Percentiles rank a stretch among this genome's conserved stretches.
phyloP scores from a whole-genome alignment of 2,113 vertebrate genomes.

The Ramphastos sulfuratus region DNA sequence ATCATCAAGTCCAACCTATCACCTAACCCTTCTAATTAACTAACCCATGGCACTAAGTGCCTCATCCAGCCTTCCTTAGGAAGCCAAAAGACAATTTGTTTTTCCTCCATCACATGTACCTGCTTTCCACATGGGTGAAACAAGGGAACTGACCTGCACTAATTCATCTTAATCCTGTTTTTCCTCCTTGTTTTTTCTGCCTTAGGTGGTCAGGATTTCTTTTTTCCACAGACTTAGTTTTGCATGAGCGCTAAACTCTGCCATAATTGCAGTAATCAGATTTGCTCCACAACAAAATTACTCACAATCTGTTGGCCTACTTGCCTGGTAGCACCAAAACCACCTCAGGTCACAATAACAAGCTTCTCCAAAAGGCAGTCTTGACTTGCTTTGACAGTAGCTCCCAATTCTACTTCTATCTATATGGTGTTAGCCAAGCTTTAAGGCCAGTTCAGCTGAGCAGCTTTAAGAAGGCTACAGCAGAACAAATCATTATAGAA shows the following conservation, averaged over 20 bases:
- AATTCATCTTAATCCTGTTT: constrained; percentile 60
- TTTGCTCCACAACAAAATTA: not conserved
- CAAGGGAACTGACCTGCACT: constrained; percentile 40
- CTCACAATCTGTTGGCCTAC: not conserved
- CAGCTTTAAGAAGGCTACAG: accelerated
- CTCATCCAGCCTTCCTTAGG: not conserved
- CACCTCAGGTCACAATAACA: not conserved
- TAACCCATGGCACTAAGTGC: too few species aligned
- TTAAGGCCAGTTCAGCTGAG: not conserved
- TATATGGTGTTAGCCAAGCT: accelerated
- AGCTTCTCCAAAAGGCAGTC: not conserved
- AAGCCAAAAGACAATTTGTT: not conserved
- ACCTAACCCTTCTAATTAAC: too few species aligned
- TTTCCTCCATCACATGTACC: not conserved
- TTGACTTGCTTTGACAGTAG: not conserved
- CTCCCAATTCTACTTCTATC: accelerated
- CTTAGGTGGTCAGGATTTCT: constrained; percentile 13
- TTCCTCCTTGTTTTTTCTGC: constrained; percentile 20
- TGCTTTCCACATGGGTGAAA: not conserved
- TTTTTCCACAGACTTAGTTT: not conserved
- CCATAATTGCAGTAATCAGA: constrained; percentile 54
- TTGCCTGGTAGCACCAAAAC: not conserved
- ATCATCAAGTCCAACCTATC: too few species aligned
- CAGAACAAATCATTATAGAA: not conserved
- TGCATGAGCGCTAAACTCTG: not conserved